Conservation (phyloP, 2,113 vertebrate species). For the Otolemur garnettii region DNA sequence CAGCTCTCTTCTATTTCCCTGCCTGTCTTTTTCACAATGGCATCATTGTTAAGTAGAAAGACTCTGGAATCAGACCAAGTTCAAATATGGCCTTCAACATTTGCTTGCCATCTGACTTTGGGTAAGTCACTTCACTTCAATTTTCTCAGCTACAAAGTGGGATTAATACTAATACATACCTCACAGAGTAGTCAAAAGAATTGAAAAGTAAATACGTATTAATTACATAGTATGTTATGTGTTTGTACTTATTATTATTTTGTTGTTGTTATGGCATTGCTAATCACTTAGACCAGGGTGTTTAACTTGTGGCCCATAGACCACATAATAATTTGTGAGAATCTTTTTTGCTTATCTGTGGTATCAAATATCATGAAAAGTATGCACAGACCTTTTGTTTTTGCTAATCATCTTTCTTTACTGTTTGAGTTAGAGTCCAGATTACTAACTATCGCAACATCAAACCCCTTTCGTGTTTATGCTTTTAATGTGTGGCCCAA, state of each 20-base stretch:
- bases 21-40: not conserved
- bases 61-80: not conserved
- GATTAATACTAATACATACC: not conserved
- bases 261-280: not conserved
- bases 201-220: not conserved
- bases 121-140: not conserved
- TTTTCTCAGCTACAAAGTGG: not conserved
- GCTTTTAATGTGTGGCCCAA: too few species aligned
- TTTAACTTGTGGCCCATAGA: too few species aligned
- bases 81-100: not conserved
- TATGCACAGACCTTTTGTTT: too few species aligned
- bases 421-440: too few species aligned
- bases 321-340: too few species aligned
- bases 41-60: not conserved
- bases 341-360: too few species aligned
- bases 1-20: not conserved
- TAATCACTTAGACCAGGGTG: not conserved
- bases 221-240: not conserved
- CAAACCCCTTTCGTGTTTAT: too few species aligned
- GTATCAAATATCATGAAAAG: too few species aligned
- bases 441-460: too few species aligned
- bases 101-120: not conserved
- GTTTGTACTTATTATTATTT: not conserved
- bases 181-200: not conserved
- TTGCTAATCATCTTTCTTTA: too few species aligned